phyloP scores from a whole-genome alignment of 2,797 vertebrate species.

The Pygocentrus nattereri region DNA sequence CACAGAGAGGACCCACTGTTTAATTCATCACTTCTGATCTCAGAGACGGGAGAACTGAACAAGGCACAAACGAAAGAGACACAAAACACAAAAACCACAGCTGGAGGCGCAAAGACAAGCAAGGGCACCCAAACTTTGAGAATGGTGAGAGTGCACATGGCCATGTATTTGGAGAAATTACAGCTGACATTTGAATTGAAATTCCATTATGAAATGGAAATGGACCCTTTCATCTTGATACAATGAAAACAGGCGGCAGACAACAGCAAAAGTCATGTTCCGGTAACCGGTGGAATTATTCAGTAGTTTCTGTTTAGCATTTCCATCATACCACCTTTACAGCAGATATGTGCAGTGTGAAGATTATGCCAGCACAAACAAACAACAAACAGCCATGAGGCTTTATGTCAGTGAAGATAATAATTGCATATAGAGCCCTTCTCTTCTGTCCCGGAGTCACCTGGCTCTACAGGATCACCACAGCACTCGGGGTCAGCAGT shows the following conservation, averaged over 20 bases:
- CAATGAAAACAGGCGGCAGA: slow-evolving; percentile 47
- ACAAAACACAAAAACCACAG: slow-evolving; percentile 42
- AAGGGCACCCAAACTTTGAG: slow-evolving; percentile 53
- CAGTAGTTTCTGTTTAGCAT: slow-evolving; percentile 48
- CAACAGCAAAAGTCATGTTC: slow-evolving; percentile 51
- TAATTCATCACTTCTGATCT: slow-evolving; percentile 60
- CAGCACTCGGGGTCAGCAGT: slow-evolving; percentile 46
- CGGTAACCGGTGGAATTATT: slow-evolving; percentile 49
- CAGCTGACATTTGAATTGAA: slow-evolving; percentile 60
- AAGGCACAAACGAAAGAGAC: slow-evolving; percentile 47
- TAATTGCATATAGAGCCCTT: slow-evolving; percentile 16
- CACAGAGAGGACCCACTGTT: slow-evolving; percentile 53
- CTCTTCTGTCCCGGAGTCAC: slow-evolving; percentile 31
- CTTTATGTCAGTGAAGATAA: slow-evolving; percentile 22
- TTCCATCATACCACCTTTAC: slow-evolving; percentile 55
- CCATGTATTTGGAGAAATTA: slow-evolving; percentile 42
- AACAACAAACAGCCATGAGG: slow-evolving; percentile 37
- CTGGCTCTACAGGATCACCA: slow-evolving; percentile 19
- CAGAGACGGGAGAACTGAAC: slow-evolving; percentile 46
- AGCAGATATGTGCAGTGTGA: slow-evolving; percentile 35
- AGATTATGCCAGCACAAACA: slow-evolving; percentile 37
- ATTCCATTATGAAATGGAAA: slow-evolving; percentile 61
- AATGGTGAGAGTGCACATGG: slow-evolving; percentile 15
- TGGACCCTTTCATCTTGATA: slow-evolving; percentile 51
- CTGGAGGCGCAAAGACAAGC: slow-evolving; percentile 52